Base-by-base conservation (phyloP, 2,888 invertebrate genomes). In the Caenorhabditis wallacei region DNA sequence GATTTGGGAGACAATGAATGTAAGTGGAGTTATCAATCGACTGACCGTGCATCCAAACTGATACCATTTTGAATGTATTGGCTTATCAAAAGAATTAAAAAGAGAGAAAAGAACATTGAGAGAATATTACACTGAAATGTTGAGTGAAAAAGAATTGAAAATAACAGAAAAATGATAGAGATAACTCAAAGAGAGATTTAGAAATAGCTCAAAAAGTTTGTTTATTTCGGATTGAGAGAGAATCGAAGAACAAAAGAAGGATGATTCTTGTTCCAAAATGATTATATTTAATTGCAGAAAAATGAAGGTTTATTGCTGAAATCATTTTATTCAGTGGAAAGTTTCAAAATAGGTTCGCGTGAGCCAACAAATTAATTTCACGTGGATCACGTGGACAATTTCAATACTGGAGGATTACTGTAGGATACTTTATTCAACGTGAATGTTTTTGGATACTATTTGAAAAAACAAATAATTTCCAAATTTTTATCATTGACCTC, bases 21-120 rank as follows among this genome's bases (percentile, higher is more conserved):
- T 35, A 3, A 59, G 59, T 37, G 26, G 20, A 20, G 30, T 64
- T 64, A 51, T 64, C 48, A 64, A 54, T 69, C 16, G 43, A 54
- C 69, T 43, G 59, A 48, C 64, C 53, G 54, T 53, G 54, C 69
- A 37, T 37, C 46, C 43, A 56, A 69, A 54, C 46, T 69, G 54
- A 56, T 56, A 69, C 22, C 46, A 64, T 26, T n/a, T 54, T 18
- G 66, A 66, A 66, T 37, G 46, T 48, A 48, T 48, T 48, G 46
- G 18, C 4, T 66, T 66, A 66, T 53, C 66, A 51, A 18, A 40
- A 66, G 35, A 53, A 66, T 35, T 51, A 30, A 7, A 66, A 16
- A 11, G 18, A 53, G 8, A 20, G 16, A 53, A 66, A 66, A 37
- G 35, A 53, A 18, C 4, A 59, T 22, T 35, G 20, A 24, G 16